A percentile compares a stretch with the other conserved stretches of the same genome.
Conservation (phyloP, 2,888 invertebrate species). For the Pandemis heparana region DNA sequence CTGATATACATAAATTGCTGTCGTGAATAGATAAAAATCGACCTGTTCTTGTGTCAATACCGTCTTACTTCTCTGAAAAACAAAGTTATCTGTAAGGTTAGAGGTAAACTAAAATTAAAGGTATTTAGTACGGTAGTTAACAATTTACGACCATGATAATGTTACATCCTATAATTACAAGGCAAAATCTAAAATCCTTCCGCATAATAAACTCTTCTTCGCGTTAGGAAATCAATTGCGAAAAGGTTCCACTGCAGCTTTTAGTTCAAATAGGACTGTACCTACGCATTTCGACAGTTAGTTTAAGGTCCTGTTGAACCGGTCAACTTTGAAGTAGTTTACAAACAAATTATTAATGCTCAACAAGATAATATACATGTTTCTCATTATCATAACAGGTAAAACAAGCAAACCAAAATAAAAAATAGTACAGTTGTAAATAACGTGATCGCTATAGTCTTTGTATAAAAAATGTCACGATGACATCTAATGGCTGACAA, state of each 20-base stretch:
- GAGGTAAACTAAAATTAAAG: too few relatives aligned
- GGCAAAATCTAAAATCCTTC: too few relatives aligned
- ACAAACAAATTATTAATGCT: not conserved
- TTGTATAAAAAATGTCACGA: not conserved
- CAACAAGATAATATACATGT: not conserved
- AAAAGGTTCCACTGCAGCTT: not conserved
- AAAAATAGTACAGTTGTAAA: not conserved
- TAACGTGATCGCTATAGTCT: not conserved
- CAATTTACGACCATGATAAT: too few relatives aligned
- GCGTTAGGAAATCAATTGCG: not conserved
- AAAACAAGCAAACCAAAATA: not conserved
- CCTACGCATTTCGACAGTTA: not conserved
- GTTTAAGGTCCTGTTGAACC: not conserved
- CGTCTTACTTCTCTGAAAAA: too few relatives aligned
- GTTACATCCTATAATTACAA: too few relatives aligned
- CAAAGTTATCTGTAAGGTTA: too few relatives aligned
- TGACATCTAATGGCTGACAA: not conserved
- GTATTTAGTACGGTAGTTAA: too few relatives aligned
- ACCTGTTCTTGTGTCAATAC: too few relatives aligned
- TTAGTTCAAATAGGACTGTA: not conserved
- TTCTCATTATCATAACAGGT: not conserved
- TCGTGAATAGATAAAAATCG: too few relatives aligned
- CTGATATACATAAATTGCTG: too few relatives aligned
- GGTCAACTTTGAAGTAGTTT: not conserved
- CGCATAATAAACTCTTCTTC: too few relatives aligned